Base-by-base conservation (phyloP, 2,888 invertebrate species). In the Agrochola litura region DNA sequence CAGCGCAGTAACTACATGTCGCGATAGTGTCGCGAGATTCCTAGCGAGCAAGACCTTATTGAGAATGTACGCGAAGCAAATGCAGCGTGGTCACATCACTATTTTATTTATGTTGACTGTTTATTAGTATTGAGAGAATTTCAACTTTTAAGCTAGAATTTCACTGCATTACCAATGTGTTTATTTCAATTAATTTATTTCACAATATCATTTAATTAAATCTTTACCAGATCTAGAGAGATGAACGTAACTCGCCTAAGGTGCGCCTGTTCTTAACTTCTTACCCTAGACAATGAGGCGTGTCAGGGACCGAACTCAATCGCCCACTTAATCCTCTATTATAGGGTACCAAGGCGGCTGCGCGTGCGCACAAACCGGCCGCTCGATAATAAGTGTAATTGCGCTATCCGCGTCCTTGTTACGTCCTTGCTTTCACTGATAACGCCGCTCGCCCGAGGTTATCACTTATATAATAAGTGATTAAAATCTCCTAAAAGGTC, bases 341-440 rank as follows among this genome's bases (percentile, higher is more conserved):
- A 90, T 86, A 89, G 87, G 85, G 89, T 88, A 89, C 88, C 85
- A 83, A 89, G 88, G 89, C 83, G 81, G 80, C 79, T 75, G 87
- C 86, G 86, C 90, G 80, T 80, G 90, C 91, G 90, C 91, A 86
- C 88, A 88, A 83, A 76, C 84, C 88, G 89, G 91, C 90, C 93
- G 91, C 89, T 90, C 92, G 90, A 92, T 94, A 95, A 95, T 95
- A 91, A 93, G 92, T 91, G 90, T 93, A 95, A 95, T 95, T 94
- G 93, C 92, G 89, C 93, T 95, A 95, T 93, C 94, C 86, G 88
- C 89, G 94, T 95, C 96, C 95, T 96, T 95, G 94, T 91, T 91
- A 82, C 92, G 96, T 95, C 96, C 95, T 96, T 95, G 95, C 96
- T 96, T 96, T 96, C 95, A 95, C 95, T 96, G 96, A 96, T 96